Evolutionary conservation across 1,140 invertebrate genomes (phyloP).

Genomic region (Luehdorfia chinensis): DNA sequence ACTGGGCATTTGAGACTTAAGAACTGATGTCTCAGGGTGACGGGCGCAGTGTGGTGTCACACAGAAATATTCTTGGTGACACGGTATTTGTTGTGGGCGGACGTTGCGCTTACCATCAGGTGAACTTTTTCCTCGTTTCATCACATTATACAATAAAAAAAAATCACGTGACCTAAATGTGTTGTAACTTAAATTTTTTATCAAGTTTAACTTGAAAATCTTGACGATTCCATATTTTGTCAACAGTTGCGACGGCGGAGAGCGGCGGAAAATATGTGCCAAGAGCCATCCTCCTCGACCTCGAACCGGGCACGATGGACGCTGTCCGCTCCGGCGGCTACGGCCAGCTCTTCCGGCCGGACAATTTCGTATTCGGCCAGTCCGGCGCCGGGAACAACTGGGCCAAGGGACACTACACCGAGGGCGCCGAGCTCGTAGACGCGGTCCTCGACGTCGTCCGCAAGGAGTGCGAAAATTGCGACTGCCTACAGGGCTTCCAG

Average conservation of each 20-base stretch:
- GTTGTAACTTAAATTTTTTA: no score
- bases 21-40: no score
- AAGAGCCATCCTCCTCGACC: constrained; percentile 86
- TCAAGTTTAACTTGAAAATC: no score
- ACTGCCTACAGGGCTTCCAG: constrained; percentile 88
- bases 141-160: no score
- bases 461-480: constrained; percentile 89
- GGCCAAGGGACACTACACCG: constrained; percentile 93
- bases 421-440: constrained; percentile 87
- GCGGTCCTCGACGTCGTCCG: constrained; percentile 88
- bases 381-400: constrained; percentile 84
- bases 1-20: no score
- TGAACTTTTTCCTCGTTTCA: no score
- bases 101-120: no score
- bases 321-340: constrained; percentile 86
- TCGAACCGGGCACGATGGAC: constrained; percentile 93
- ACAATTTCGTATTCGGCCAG: constrained; percentile 66
- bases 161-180: no score
- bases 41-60: no score
- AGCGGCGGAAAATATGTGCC: constrained; percentile 81
- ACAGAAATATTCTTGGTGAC: no score
- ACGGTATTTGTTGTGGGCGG: no score
- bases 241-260: constrained; percentile 56
- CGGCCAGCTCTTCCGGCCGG: constrained; percentile 90
- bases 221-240: constrained; percentile 17